Percentiles rank a stretch among this genome's conserved stretches.
These are phyloP conservation scores for Emys orbicularis DNA, from an alignment of 2,797 vertebrate genomes.

Conservation along the genomic window DNA sequence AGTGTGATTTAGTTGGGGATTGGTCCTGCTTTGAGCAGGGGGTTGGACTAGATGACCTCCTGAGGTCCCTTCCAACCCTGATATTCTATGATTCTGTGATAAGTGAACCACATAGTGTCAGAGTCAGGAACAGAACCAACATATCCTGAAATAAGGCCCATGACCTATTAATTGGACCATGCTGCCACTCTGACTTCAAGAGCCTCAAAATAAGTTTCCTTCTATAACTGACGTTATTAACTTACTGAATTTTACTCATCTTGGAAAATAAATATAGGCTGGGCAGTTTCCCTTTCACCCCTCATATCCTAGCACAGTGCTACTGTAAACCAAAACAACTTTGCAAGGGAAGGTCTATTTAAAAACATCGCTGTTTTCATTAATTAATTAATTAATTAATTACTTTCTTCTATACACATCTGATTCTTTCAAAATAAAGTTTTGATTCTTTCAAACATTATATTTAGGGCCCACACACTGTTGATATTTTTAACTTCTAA, in stretches of 20 bases:
- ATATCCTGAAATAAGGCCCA: neutral
- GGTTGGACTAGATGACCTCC: too few species aligned
- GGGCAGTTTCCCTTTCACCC: neutral
- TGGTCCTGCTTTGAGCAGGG: too few species aligned
- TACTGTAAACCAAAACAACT: neutral
- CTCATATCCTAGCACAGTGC: neutral
- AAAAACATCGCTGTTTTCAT: neutral
- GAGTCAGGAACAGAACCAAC: neutral
- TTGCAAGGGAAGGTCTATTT: neutral
- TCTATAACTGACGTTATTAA: neutral
- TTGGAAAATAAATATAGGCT: neutral
- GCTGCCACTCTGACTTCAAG: neutral
- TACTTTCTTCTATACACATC: neutral
- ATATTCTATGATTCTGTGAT: too few species aligned
- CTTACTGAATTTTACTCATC: neutral
- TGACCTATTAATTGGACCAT: neutral
- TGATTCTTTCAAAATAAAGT: neutral
- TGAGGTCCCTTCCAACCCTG: too few species aligned
- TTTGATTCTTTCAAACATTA: neutral
- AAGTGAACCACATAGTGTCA: neutral
- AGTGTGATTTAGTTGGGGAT: too few species aligned
- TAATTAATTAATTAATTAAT: neutral
- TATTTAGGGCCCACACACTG: neutral
- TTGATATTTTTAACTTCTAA: neutral
- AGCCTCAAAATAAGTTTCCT: neutral